Evolutionary conservation across 2,113 vertebrate genomes (phyloP), one percentile per base, ranked within the genome.

Genomic region (Dipodomys merriami): DNA sequence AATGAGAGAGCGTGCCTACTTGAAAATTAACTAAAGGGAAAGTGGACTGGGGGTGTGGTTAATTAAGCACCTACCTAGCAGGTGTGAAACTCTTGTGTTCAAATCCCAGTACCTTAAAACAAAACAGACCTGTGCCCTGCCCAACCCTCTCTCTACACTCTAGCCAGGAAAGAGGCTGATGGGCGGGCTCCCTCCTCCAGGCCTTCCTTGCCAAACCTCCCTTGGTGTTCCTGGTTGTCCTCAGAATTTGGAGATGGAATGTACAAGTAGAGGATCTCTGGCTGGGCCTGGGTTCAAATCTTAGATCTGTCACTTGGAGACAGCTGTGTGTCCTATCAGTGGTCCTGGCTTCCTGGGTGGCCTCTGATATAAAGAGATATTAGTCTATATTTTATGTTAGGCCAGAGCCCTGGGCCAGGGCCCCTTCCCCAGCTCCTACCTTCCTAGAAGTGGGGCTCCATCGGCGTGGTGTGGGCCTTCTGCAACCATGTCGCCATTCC

Each of bases 81-180:
- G 15, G 53, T 57, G 53, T 57, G 53, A 57, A 57, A 13, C 15
- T n/a, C 53, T 16, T 57, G 53, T 57, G 53, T 57, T 13, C 53
- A 57, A 57, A 57, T 57, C 53, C 39, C 39, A 39, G 39, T 39
- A 39, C 39, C 39, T 39, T 39, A 39, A 39, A 39, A 39, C 39
- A 5, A 39, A 39, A 39, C 39, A 78, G 33, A 10, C 15, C 8
- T 30, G 2, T 0, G 6, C 33, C 3, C 1, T 27, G 19, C 19
- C 64, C 19, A 1, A 7, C 49, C 27, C 6, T 13, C 13, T 30
- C 46, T 1, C 16, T 1, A 10, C 0, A 4, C 15, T 2, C 13
- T 1, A 5, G 27, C 49, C 33, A 4, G 2, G 67, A 11, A 25
- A 12, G 83, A 73, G 30, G 7, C 68, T 6, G 16, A 27, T 13